These are phyloP conservation scores for Lethenteron camtschaticum DNA, from an alignment of 2,113 vertebrate species.

Conservation along the genomic window DNA sequence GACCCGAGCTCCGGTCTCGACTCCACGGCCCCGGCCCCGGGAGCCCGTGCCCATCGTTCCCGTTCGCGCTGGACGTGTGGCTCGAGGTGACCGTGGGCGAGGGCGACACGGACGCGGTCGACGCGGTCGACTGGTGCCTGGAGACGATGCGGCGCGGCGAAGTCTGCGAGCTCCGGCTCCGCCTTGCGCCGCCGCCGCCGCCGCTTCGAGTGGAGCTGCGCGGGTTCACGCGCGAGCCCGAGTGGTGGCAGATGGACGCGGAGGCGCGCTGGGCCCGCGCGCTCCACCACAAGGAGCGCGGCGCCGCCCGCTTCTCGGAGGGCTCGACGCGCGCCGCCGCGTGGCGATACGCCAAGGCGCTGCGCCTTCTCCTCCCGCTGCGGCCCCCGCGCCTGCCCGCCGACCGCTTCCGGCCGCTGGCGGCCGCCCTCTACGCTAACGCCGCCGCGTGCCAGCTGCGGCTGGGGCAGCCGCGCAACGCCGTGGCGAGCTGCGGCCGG, in stretches of 20 bases:
- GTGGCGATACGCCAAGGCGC: conserved; percentile 37
- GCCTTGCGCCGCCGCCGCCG: conserved; percentile 8
- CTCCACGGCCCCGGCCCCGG: conserved; percentile 17
- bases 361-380: conserved; percentile 38
- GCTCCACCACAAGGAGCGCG: conserved; percentile 28
- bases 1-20: background rate
- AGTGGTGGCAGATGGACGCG: conserved; percentile 39
- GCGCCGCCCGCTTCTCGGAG: conserved; percentile 32
- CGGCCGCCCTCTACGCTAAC: conserved; percentile 43
- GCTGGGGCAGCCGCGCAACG: conserved; percentile 30
- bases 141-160: conserved; percentile 43
- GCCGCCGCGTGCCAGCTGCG: conserved; percentile 51
- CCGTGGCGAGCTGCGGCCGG: conserved; percentile 33
- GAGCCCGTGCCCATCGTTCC: conserved; percentile 14
- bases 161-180: conserved; percentile 23
- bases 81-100: conserved; percentile 25
- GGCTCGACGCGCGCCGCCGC: conserved; percentile 40
- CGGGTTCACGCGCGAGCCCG: conserved; percentile 26
- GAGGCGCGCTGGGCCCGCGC: conserved; percentile 33
- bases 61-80: conserved; percentile 29
- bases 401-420: conserved; percentile 21
- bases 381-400: conserved; percentile 15
- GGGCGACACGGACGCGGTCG: conserved; percentile 26
- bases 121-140: conserved; percentile 39
- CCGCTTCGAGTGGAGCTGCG: conserved; percentile 24